Evolutionary conservation across 2,113 vertebrate genomes (phyloP).

Genomic region (Tympanuchus pallidicinctus): DNA sequence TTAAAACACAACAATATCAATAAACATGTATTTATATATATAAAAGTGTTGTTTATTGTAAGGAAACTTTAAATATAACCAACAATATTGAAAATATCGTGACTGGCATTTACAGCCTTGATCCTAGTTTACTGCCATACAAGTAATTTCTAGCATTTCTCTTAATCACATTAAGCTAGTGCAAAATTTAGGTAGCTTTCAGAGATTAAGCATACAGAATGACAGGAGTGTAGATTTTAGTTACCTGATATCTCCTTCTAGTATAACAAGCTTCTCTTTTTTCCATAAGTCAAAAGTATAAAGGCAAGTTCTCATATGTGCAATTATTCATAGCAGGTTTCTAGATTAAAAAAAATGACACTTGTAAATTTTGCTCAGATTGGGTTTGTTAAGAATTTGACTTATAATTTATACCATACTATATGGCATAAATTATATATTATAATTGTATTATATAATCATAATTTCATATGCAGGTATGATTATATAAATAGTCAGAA

Average conservation of each 20-base stretch:
- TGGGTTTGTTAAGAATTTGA: slow-evolving; percentile 15
- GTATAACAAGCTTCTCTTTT: slow-evolving; percentile 62
- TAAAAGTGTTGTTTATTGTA: slow-evolving; percentile 95
- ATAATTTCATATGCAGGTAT: slow-evolving; percentile 56
- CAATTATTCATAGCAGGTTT: slow-evolving; percentile 56
- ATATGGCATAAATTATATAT: slow-evolving; percentile 71
- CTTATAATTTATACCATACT: slow-evolving; percentile 65
- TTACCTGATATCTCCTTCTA: slow-evolving; percentile 62
- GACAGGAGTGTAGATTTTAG: slow-evolving; percentile 34
- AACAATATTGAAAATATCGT: slow-evolving; percentile 83
- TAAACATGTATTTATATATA: slow-evolving; percentile 62
- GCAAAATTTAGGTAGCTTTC: slow-evolving; percentile 75
- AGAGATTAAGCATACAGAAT: slow-evolving; percentile 72
- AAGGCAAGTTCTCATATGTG: slow-evolving; percentile 64
- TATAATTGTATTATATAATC: slow-evolving; percentile 53
- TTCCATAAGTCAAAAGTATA: slow-evolving; percentile 67
- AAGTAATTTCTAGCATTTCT: slow-evolving; percentile 78
- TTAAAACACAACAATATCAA: slow-evolving; percentile 27
- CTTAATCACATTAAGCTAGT: slow-evolving; percentile 79
- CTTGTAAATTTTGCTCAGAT: slow-evolving; percentile 63
- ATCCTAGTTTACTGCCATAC: slow-evolving; percentile 76
- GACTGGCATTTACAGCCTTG: slow-evolving; percentile 81
- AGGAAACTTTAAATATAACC: slow-evolving; percentile 92
- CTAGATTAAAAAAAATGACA: slow-evolving; percentile 40
- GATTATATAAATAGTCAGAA: slow-evolving; percentile 64